Evolutionary conservation across 2,888 invertebrate species (phyloP).

Genomic region (Trichopoda pennipes): DNA sequence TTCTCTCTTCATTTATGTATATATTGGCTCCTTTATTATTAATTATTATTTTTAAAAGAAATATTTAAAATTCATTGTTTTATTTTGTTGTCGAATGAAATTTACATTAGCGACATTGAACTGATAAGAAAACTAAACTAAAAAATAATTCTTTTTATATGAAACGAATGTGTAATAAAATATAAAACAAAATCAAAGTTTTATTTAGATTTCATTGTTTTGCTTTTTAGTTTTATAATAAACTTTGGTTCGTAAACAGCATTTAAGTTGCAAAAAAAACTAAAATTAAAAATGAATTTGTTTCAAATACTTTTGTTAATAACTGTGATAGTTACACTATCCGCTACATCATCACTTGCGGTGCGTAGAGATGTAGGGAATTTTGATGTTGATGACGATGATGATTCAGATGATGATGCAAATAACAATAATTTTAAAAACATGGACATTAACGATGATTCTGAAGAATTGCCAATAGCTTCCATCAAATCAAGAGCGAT

Average conservation of each 20-base stretch:
- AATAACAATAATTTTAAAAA: slow-evolving; percentile 24
- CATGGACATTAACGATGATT: slow-evolving; percentile 34
- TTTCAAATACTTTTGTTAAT: slow-evolving; percentile 53
- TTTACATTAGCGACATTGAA: slow-evolving; percentile 59
- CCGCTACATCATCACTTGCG: slow-evolving; percentile 15
- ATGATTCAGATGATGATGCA: slow-evolving; percentile 1
- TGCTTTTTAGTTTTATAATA: slow-evolving; percentile 51
- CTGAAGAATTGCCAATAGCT: slow-evolving; percentile 69
- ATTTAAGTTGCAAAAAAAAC: background rate
- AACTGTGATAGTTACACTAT: slow-evolving; percentile 36
- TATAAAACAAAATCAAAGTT: slow-evolving; percentile 1
- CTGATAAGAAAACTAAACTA: slow-evolving; percentile 66
- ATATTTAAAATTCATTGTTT: slow-evolving; percentile 1
- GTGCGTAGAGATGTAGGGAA: slow-evolving; percentile 36
- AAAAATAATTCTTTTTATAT: slow-evolving; percentile 11
- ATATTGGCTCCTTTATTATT: background rate
- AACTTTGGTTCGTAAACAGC: slow-evolving; percentile 49
- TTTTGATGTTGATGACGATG: slow-evolving; percentile 23
- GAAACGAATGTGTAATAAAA: background rate
- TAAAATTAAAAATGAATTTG: slow-evolving; percentile 47
- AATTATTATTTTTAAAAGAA: slow-evolving; percentile 9
- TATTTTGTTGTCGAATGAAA: slow-evolving; percentile 13
- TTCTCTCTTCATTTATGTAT: background rate
- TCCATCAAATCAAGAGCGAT: slow-evolving; percentile 77
- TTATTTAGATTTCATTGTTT: slow-evolving; percentile 15